A percentile compares a stretch with the other conserved stretches of the same genome.
Evolutionary conservation across 2,888 invertebrate genomes (phyloP).

Genomic region (Lomographa bimaculata): DNA sequence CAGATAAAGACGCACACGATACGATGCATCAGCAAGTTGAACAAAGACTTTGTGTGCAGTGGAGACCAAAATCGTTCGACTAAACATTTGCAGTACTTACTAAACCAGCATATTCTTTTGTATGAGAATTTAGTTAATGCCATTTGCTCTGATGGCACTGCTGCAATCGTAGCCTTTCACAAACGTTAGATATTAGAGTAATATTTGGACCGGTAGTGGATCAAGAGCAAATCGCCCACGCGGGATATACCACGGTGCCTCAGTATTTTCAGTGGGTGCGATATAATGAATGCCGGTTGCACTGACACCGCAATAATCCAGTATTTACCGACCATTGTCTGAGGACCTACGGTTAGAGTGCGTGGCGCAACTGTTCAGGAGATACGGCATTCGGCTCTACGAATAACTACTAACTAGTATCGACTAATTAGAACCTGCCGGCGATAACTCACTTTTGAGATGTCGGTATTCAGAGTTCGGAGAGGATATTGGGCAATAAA

Average conservation of each 20-base stretch:
- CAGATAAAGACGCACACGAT: slow-evolving; percentile 7
- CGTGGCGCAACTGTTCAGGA: slow-evolving; percentile 24
- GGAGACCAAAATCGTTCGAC: slow-evolving; percentile 5
- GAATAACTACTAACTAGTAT: slow-evolving; percentile 26
- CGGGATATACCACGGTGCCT: slow-evolving; percentile 13
- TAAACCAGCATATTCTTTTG: slow-evolving; percentile 6
- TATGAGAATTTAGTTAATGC: slow-evolving; percentile 6
- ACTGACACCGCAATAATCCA: slow-evolving; percentile 52
- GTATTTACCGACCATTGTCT: slow-evolving; percentile 60
- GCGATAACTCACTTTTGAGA: slow-evolving; percentile 16
- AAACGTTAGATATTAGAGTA: slow-evolving; percentile 12
- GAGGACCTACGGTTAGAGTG: slow-evolving; percentile 24
- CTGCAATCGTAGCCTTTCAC: slow-evolving; percentile 15
- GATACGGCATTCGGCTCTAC: slow-evolving; percentile 21
- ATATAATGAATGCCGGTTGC: slow-evolving; percentile 53
- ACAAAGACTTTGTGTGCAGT: slow-evolving; percentile 12
- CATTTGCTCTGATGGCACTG: slow-evolving; percentile 8
- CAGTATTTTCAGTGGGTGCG: slow-evolving; percentile 63
- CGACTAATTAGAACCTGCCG: slow-evolving; percentile 25
- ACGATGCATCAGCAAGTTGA: slow-evolving; percentile 1
- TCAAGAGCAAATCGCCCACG: slow-evolving; percentile 34
- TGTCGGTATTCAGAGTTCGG: slow-evolving; percentile 11
- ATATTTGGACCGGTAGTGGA: slow-evolving; percentile 28
- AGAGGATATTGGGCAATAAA: slow-evolving; percentile 6
- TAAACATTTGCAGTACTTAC: slow-evolving; percentile 6